Conservation (phyloP, 2,797 vertebrate species). For the Sebastes dallii region DNA sequence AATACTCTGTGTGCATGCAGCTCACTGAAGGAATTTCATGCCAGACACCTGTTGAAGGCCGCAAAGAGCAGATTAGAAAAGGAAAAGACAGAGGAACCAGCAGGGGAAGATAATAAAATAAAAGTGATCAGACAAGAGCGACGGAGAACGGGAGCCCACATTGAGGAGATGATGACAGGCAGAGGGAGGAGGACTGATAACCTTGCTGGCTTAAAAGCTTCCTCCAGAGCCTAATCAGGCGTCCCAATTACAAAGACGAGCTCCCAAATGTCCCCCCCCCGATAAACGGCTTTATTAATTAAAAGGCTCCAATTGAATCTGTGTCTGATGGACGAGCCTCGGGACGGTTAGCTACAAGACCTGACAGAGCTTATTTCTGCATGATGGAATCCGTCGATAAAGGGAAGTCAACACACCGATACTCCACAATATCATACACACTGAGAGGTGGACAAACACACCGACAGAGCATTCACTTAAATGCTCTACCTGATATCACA, state of each 20-base stretch:
- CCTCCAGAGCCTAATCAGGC: constrained; percentile 81
- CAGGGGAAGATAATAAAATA: constrained; percentile 54
- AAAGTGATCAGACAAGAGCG: constrained; percentile 59
- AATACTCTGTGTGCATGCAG: not conserved
- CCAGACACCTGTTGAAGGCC: constrained; percentile 59
- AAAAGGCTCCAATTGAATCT: constrained; percentile 85
- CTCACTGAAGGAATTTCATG: constrained; percentile 16
- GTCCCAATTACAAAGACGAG: constrained; percentile 83
- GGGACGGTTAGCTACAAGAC: constrained; percentile 74
- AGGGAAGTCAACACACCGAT: constrained; percentile 54
- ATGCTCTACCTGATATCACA: not conserved
- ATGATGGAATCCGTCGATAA: constrained; percentile 72
- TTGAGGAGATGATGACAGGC: constrained; percentile 79
- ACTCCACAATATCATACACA: constrained; percentile 48
- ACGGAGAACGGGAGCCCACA: constrained; percentile 44
- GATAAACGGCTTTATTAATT: constrained; percentile 88
- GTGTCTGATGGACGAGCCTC: constrained; percentile 79
- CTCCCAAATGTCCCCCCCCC: constrained; percentile 56
- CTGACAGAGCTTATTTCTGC: constrained; percentile 69
- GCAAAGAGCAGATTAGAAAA: constrained; percentile 12
- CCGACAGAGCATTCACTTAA: not conserved
- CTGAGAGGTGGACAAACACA: constrained; percentile 16
- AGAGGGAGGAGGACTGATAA: constrained; percentile 82
- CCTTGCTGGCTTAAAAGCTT: constrained; percentile 86
- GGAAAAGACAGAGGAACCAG: constrained; percentile 31